Evolutionary conservation across 53 echinoderm and acorn worm genomes (phyloP).

Genomic region (Arbacia lixula): DNA sequence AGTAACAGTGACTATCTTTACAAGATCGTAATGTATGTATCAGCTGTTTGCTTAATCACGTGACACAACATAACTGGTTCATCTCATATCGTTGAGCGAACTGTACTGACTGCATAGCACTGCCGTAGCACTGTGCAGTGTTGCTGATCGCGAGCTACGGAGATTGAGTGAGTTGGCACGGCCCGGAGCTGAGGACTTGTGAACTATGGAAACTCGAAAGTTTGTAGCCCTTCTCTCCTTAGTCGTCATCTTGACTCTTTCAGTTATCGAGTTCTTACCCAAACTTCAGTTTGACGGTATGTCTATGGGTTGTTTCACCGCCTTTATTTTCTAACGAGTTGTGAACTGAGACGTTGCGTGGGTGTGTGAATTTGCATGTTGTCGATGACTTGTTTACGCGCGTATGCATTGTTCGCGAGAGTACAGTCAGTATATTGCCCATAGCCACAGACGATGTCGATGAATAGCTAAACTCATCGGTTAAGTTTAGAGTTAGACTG

Average conservation of each 20-base stretch:
- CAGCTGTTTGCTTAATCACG: no score
- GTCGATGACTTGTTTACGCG: no score
- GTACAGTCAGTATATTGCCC: background rate
- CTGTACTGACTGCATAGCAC: no score
- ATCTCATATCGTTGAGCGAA: no score
- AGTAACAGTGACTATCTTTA: no score
- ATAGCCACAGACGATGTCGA: no score
- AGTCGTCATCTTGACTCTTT: slow-evolving; percentile 56
- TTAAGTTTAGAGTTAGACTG: background rate
- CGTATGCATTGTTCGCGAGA: background rate
- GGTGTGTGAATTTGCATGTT: background rate
- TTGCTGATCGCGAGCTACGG: no score
- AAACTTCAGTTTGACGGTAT: slow-evolving; percentile 7
- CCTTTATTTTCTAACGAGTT: background rate
- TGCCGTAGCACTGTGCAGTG: no score
- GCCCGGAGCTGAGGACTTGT: background rate
- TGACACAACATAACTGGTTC: no score
- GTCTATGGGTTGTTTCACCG: background rate
- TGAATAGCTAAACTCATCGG: background rate
- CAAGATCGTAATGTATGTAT: no score
- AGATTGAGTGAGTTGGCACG: no score
- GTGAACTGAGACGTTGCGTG: background rate
- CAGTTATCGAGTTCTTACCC: slow-evolving; percentile 59
- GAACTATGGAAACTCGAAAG: slow-evolving; percentile 36
- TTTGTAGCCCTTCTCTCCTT: slow-evolving; percentile 46